Evolutionary conservation across 2,888 invertebrate genomes (phyloP), one percentile per base, ranked within the genome.

Genomic region (Nipponacmea schrenckii): DNA sequence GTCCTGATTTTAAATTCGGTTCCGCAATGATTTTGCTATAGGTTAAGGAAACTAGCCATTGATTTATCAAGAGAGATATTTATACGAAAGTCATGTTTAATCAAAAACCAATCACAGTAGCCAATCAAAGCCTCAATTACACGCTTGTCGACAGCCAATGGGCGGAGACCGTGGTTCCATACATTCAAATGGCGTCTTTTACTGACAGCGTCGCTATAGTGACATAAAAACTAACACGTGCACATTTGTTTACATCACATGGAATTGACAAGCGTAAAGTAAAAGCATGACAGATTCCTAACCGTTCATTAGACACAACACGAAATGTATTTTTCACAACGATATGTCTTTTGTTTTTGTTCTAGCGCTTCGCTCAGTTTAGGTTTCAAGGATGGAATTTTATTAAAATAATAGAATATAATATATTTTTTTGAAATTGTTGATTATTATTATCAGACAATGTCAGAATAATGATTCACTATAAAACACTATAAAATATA

Each of bases 1-100:
- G 81, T 81, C 78, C 76, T 77, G 80, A 81, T 82, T 83, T 84
- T 83, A 83, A 79, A 81, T 78, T 75, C 77, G 81, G 84, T 84
- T 84, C 84, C 84, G 83, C 78, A 80, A 73, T 75, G 73, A 74
- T 73, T 39, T 77, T 74, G 79, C 79, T 78, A 81, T 81, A 79
- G 81, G 77, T 79, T 76, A 79, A 79, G 80, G 81, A 82, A 81
- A 77, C 79, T 77, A 73, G 65, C 73, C 78, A 83, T 84, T 80
- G 84, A 84, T 84, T 81, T 83, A 81, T 80, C 74, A 74, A 76
- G 77, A 77, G 75, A 73, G 79, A 78, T 79, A 78, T 82, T 81
- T 81, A 77, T 81, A 81, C 80, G 69, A 72, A 75, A 77, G 71
- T 74, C 74, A 74, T 74, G 75, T 77, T 76, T 76, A 73, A 74